These are phyloP conservation scores for Dynastes grantii DNA, from an alignment of 2,888 invertebrate species.

Conservation along the genomic window DNA sequence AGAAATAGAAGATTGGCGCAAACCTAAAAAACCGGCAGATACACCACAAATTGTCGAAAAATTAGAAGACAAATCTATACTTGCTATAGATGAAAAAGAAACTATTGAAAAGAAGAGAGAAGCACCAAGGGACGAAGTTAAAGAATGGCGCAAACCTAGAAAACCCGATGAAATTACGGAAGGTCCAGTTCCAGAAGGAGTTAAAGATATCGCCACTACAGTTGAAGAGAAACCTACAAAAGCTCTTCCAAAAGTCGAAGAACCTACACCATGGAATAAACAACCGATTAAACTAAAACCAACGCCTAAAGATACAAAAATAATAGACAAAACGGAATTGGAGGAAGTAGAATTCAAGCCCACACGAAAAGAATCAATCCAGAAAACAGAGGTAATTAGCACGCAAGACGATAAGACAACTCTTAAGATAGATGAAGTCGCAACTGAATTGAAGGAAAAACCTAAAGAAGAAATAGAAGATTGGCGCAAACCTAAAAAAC, in stretches of 20 bases:
- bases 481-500: constrained; percentile 47
- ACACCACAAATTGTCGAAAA: constrained; percentile 23
- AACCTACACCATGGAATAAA: constrained; percentile 75
- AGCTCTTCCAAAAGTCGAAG: constrained; percentile 53
- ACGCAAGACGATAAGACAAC: background rate
- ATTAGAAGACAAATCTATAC: constrained; percentile 29
- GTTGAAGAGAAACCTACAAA: constrained; percentile 44
- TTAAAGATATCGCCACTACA: background rate
- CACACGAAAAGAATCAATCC: constrained; percentile 58
- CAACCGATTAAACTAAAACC: constrained; percentile 75
- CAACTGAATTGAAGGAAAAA: background rate
- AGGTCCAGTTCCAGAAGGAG: background rate
- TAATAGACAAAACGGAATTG: constrained; percentile 71
- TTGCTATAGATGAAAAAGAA: constrained; percentile 13
- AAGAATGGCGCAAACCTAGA: background rate
- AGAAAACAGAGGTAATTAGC: constrained; percentile 21
- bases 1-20: constrained; percentile 48
- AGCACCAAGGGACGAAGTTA: constrained; percentile 27
- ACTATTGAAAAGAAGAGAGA: constrained; percentile 34
- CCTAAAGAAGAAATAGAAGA: constrained; percentile 32
- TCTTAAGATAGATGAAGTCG: background rate
- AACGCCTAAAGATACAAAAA: constrained; percentile 62
- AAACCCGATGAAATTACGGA: constrained; percentile 24
- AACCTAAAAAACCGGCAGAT: constrained; percentile 35
- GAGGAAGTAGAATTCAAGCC: constrained; percentile 70